Conservation (phyloP, 1,140 invertebrate species). For the Pseudomyrmex concolor region DNA sequence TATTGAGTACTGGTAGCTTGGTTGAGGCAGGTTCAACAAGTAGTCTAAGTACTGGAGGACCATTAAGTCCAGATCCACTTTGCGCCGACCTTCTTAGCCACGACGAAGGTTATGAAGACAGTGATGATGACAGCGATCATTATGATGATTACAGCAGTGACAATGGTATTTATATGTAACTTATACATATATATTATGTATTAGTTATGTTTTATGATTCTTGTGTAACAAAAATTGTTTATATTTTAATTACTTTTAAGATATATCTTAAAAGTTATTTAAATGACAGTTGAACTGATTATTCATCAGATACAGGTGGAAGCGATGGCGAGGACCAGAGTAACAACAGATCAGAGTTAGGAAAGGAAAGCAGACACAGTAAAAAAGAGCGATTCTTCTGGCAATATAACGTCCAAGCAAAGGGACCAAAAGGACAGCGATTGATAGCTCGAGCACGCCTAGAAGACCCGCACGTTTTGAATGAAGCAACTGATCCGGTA, state of each 20-base stretch:
- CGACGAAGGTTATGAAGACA: slow-evolving; percentile 90
- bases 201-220: neutral
- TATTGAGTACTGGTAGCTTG: slow-evolving; percentile 94
- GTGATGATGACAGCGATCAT: slow-evolving; percentile 92
- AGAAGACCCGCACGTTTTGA: slow-evolving; percentile 96
- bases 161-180: slow-evolving; percentile 86
- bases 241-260: slow-evolving; percentile 7
- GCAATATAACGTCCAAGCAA: slow-evolving; percentile 99
- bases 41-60: slow-evolving; percentile 92
- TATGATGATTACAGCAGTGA: slow-evolving; percentile 94
- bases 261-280: neutral
- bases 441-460: slow-evolving; percentile 92
- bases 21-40: slow-evolving; percentile 94
- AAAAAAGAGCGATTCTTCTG: slow-evolving; percentile 97
- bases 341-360: slow-evolving; percentile 80
- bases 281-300: neutral
- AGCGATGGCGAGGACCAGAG: slow-evolving; percentile 88
- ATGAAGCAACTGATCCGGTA: slow-evolving; percentile 95
- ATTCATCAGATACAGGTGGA: slow-evolving; percentile 68
- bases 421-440: slow-evolving; percentile 97
- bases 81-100: slow-evolving; percentile 91
- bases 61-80: slow-evolving; percentile 90
- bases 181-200: neutral
- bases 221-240: neutral
- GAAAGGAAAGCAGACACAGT: slow-evolving; percentile 78